A percentile compares a stretch with the other conserved stretches of the same genome.
Conservation (phyloP, 1,140 invertebrate genomes). For the Glomeris maerens region DNA sequence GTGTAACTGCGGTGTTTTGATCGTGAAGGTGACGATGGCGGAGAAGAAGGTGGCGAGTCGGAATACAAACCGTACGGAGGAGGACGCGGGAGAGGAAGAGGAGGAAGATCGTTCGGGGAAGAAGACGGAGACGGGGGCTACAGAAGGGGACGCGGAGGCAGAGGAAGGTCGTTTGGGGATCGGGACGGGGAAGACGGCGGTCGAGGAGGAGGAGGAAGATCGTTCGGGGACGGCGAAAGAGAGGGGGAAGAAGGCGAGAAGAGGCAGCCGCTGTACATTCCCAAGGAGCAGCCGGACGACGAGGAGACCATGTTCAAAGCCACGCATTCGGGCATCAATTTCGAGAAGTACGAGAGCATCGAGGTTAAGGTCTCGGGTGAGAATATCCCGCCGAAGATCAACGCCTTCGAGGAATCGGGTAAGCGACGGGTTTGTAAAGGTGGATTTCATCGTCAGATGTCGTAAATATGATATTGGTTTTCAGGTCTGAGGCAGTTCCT, state of each 20-base stretch:
- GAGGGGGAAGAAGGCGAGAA: conserved; percentile 17
- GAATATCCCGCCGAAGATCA: conserved; percentile 45
- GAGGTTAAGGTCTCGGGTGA: conserved; percentile 61
- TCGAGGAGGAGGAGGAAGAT: neutral
- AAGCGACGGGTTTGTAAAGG: conserved; percentile 9
- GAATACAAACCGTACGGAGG: too few species aligned
- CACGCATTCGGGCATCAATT: conserved; percentile 70
- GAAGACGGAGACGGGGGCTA: neutral
- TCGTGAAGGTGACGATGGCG: too few species aligned
- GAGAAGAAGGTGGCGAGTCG: too few species aligned
- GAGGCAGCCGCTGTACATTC: conserved; percentile 46
- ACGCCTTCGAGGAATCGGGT: conserved; percentile 51
- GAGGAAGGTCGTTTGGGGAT: neutral
- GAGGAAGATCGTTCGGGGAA: neutral
- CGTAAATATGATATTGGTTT: conserved; percentile 1
- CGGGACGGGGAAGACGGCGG: neutral
- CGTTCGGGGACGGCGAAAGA: neutral
- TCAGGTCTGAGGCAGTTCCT: conserved; percentile 44
- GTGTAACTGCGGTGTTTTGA: too few species aligned
- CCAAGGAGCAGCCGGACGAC: conserved; percentile 57
- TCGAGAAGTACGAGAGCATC: conserved; percentile 70
- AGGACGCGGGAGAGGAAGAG: conserved; percentile 6
- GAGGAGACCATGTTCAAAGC: conserved; percentile 49
- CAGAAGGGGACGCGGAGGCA: neutral
- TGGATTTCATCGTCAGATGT: neutral